Percentiles rank a stretch among this genome's conserved stretches.
These are phyloP conservation scores for Embiotoca jacksoni DNA, from an alignment of 2,113 vertebrate genomes.

Conservation along the genomic window DNA sequence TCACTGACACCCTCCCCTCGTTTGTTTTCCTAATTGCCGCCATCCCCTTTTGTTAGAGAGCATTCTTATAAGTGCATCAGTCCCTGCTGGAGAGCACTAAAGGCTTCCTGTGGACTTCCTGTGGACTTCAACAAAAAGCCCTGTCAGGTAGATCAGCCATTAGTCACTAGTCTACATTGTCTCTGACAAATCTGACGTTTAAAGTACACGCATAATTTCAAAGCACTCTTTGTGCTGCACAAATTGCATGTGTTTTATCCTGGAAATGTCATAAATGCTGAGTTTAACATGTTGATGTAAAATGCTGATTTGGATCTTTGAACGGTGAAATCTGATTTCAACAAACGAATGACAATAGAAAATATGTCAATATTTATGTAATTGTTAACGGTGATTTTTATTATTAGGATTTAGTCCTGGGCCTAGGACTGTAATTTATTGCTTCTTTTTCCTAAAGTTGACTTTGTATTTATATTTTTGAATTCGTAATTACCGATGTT, in stretches of 20 bases:
- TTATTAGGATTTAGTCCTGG: background rate
- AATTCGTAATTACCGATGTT: background rate
- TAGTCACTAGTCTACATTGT: slow-evolving; percentile 65
- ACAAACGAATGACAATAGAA: background rate
- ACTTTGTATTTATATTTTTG: background rate
- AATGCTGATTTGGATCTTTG: slow-evolving; percentile 47
- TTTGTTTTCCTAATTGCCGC: slow-evolving; percentile 78
- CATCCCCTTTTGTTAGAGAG: slow-evolving; percentile 64
- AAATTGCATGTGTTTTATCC: slow-evolving; percentile 63
- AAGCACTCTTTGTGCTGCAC: slow-evolving; percentile 54
- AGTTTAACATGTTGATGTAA: slow-evolving; percentile 53
- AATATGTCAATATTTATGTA: background rate
- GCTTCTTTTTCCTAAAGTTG: background rate
- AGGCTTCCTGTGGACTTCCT: slow-evolving; percentile 76
- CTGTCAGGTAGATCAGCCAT: slow-evolving; percentile 76
- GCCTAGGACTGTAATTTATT: background rate
- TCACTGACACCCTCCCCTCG: slow-evolving; percentile 66
- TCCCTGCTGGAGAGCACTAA: slow-evolving; percentile 64
- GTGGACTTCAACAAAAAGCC: slow-evolving; percentile 77
- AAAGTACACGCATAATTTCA: slow-evolving; percentile 70
- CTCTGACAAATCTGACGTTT: slow-evolving; percentile 75
- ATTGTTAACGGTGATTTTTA: background rate
- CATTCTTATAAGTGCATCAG: slow-evolving; percentile 70
- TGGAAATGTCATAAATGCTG: slow-evolving; percentile 60
- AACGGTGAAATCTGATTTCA: slow-evolving; percentile 24